Evolutionary conservation across 92 coral and sea anemone species (phyloP).

Genomic region (Scolanthus callimorphus): DNA sequence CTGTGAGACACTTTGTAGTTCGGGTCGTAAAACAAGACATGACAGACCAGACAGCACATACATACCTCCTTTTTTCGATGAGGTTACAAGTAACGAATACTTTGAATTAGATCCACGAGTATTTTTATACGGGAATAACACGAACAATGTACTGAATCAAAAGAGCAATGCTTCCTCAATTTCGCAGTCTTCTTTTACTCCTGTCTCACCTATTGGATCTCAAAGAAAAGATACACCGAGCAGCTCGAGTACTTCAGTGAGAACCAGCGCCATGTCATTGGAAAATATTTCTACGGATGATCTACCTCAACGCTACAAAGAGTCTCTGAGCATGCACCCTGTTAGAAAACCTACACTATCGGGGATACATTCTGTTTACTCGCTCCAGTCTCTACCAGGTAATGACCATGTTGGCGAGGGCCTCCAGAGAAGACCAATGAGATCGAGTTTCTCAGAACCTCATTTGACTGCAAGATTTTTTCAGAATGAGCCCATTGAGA

Average conservation of each 20-base stretch:
- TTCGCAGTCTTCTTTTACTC: constrained; percentile 12
- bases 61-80: constrained; percentile 28
- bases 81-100: background rate
- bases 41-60: constrained; percentile 9
- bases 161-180: constrained; percentile 2
- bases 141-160: background rate
- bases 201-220: background rate
- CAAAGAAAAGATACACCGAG: background rate
- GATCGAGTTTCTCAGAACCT: constrained; percentile 73
- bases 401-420: constrained; percentile 21
- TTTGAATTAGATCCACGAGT: background rate
- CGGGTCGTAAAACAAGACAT: background rate
- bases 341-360: constrained; percentile 45
- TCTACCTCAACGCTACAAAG: constrained; percentile 1
- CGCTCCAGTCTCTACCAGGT: constrained; percentile 28
- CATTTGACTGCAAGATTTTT: constrained; percentile 21
- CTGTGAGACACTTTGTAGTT: background rate
- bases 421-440: constrained; percentile 31
- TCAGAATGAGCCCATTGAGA: background rate
- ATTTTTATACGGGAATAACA: background rate
- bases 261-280: background rate
- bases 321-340: background rate
- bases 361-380: constrained; percentile 48
- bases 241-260: background rate
- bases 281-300: background rate